Conservation (phyloP, 2,797 vertebrate genomes). For the Microctenopoma lineatum region DNA sequence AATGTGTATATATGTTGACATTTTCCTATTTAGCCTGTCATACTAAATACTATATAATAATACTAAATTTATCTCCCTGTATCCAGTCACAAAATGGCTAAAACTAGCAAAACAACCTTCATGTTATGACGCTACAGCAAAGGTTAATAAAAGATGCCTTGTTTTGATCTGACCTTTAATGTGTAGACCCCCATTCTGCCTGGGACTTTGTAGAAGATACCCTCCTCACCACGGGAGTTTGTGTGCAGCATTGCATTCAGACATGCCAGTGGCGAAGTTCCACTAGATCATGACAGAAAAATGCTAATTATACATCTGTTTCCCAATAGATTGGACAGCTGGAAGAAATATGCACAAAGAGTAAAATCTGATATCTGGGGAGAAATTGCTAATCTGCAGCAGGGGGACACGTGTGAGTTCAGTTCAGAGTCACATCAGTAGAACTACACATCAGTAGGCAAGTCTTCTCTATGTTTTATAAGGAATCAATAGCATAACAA, state of each 20-base stretch:
- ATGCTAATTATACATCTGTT: slow-evolving; percentile 56
- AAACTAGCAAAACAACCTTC: neutral
- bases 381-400: slow-evolving; percentile 54
- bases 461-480: slow-evolving; percentile 14
- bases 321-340: slow-evolving; percentile 36
- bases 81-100: neutral
- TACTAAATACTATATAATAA: neutral
- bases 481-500: slow-evolving; percentile 49
- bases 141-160: neutral
- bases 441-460: neutral
- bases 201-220: slow-evolving; percentile 99
- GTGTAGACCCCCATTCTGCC: slow-evolving; percentile 99
- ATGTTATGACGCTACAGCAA: neutral
- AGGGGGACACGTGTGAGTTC: slow-evolving; percentile 31
- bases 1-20: neutral
- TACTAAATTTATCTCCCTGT: neutral
- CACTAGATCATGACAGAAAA: slow-evolving; percentile 81
- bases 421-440: slow-evolving; percentile 28
- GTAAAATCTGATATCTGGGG: slow-evolving; percentile 45
- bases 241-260: slow-evolving; percentile 99
- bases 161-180: slow-evolving; percentile 86
- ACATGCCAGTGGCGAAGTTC: slow-evolving; percentile 97
- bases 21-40: neutral
- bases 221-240: slow-evolving; percentile 96
- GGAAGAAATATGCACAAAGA: slow-evolving; percentile 23